Conservation (phyloP, 2,797 vertebrate species). For the Urophycis tenuis region DNA sequence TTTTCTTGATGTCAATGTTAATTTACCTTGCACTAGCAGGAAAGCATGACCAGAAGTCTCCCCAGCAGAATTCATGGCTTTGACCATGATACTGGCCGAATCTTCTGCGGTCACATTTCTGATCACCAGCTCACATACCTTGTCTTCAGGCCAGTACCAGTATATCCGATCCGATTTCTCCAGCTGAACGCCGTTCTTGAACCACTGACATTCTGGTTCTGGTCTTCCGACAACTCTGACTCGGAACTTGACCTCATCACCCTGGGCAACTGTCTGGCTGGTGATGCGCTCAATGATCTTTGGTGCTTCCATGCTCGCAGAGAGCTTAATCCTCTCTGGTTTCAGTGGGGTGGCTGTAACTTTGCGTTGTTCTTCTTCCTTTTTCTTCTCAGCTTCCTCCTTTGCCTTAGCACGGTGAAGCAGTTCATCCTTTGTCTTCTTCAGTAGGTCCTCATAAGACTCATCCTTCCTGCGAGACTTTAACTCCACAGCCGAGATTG, state of each 20-base stretch:
- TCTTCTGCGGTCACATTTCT: constrained; percentile 87
- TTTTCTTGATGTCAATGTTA: background rate
- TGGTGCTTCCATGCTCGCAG: constrained; percentile 97
- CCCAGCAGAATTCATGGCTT: constrained; percentile 89
- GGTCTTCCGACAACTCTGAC: constrained; percentile 91
- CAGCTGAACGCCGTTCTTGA: constrained; percentile 90
- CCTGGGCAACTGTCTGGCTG: constrained; percentile 83
- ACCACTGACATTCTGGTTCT: constrained; percentile 97
- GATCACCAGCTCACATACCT: constrained; percentile 92
- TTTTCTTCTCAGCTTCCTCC: constrained; percentile 88
- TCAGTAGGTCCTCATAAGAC: constrained; percentile 93
- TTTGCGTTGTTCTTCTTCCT: constrained; percentile 77
- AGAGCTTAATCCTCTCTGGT: constrained; percentile 87
- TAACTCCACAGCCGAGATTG: constrained; percentile 91
- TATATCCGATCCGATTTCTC: constrained; percentile 90
- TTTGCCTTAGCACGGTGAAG: constrained; percentile 89
- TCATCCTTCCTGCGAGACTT: constrained; percentile 92
- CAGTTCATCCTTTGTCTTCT: constrained; percentile 94
- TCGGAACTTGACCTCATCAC: constrained; percentile 82
- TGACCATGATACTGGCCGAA: constrained; percentile 98
- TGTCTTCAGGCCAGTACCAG: constrained; percentile 98
- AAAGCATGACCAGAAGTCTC: constrained; percentile 96
- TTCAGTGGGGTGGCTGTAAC: constrained; percentile 89
- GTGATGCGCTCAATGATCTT: constrained; percentile 93
- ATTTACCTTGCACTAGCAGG: constrained; percentile 91